Evolutionary conservation across 2,888 invertebrate species (phyloP).

Genomic region (Eupithecia centaureata): DNA sequence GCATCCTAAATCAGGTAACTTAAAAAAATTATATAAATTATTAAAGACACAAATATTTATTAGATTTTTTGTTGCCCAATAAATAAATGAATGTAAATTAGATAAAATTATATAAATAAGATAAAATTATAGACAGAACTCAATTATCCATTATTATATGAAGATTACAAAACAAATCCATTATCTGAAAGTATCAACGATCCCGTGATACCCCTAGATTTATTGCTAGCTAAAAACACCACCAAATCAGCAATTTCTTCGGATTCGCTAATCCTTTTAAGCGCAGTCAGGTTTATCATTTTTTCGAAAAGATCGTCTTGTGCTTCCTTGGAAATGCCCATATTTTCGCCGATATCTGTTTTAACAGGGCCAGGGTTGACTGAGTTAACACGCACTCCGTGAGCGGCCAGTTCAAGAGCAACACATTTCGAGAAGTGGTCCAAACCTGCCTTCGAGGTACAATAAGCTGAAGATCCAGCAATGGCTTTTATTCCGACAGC

Average conservation of each 20-base stretch:
- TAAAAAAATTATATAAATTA: no score
- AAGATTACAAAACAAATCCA: constrained; percentile 31
- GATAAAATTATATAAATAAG: no score
- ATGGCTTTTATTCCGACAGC: constrained; percentile 35
- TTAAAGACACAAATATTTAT: no score
- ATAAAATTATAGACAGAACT: no score
- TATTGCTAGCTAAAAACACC: constrained; percentile 88
- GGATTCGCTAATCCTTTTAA: constrained; percentile 85
- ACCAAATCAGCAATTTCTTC: constrained; percentile 87
- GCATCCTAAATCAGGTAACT: no score
- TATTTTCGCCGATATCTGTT: neutral
- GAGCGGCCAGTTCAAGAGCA: constrained; percentile 89
- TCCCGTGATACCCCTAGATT: constrained; percentile 91
- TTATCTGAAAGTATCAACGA: constrained; percentile 60
- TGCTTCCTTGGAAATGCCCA: neutral
- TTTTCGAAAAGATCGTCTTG: constrained; percentile 81
- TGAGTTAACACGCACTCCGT: constrained; percentile 90
- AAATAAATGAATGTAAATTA: no score
- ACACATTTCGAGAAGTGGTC: constrained; percentile 94
- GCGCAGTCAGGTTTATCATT: constrained; percentile 89
- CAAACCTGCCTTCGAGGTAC: constrained; percentile 66
- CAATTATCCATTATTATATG: no score
- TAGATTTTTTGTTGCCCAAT: no score
- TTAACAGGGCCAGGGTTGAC: constrained; percentile 93
- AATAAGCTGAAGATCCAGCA: constrained; percentile 39